Evolutionary conservation across 2,888 invertebrate species (phyloP), one percentile per base, ranked within the genome.

Genomic region (Melangyna quadrimaculata): DNA sequence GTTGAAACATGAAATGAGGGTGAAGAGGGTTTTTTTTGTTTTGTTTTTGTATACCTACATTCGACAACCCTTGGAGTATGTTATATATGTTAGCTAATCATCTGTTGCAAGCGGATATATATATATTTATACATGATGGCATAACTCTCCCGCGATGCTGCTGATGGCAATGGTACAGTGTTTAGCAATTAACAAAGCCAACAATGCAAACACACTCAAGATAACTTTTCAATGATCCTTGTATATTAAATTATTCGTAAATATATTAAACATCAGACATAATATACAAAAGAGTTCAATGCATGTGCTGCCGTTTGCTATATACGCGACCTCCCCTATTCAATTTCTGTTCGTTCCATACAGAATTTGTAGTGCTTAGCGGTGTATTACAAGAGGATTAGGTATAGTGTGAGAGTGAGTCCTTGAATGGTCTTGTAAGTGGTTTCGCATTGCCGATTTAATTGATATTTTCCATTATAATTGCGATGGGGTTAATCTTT

Each of bases 161-260:
- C 32, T 32, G n/a, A n/a, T n/a, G 53, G 40, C 61, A 24, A 7
- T 48, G 55, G 19, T 32, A 51, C 48, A 67, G 67, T 71, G 59
- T 35, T 79, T 35, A 51, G 73, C 78, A 83, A 83, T 83, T 83
- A 78, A 78, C 67, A 69, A 78, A 73, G 69, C 73, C 17, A 73
- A 83, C 78, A 78, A 73, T 78, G 61, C 57, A 78, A 83, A 83
- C 69, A 83, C 78, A 83, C 78, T 83, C 73, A 70, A 70, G 73
- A 73, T 73, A 63, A 67, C 51, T 65, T 72, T 37, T 53, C 70
- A 70, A 27, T 45, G 75, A 55, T 78, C 72, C 81, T 83, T 78
- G 73, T 55, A 61, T 24, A 73, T 72, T 78, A 67, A 82, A 82
- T 83, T 83, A 83, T 78, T 83, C 78, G 82, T 83, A 83, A 78